phyloP scores from a whole-genome alignment of 1,140 invertebrate species.

The Muscidifurax raptorellus region DNA sequence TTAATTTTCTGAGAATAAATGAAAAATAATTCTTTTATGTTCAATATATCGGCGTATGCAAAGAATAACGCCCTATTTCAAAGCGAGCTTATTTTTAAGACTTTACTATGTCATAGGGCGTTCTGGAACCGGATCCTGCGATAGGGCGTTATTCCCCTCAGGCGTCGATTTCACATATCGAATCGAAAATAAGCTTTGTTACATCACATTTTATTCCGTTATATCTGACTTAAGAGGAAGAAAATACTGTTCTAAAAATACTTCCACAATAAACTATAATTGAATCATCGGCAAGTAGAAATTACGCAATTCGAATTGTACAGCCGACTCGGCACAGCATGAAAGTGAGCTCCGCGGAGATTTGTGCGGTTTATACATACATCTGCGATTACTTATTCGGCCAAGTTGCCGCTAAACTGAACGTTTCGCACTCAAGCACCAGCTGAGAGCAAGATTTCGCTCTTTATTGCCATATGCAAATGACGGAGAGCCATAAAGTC shows the following conservation, averaged over 20 bases:
- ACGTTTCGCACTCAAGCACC: neutral
- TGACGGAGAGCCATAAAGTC: neutral
- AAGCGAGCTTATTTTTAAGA: no score
- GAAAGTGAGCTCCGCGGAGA: neutral
- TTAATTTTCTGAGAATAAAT: no score
- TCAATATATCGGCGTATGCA: no score
- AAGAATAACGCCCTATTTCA: no score
- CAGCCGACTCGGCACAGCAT: neutral
- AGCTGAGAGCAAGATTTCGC: conserved; percentile 1
- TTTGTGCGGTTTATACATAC: neutral
- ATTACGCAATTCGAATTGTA: conserved; percentile 19
- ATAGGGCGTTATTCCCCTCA: no score
- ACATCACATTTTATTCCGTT: no score
- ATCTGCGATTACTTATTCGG: neutral
- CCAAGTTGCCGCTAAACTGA: conserved; percentile 38
- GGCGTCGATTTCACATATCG: no score
- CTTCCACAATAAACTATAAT: neutral
- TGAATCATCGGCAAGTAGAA: conserved; percentile 25
- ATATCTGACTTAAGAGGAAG: no score
- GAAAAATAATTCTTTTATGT: no score
- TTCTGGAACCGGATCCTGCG: no score
- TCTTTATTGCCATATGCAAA: neutral
- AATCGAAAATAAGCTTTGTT: no score
- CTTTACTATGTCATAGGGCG: no score
- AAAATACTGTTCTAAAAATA: neutral